These are phyloP conservation scores for Dryobotodes eremita DNA, from an alignment of 2,888 invertebrate species.

Conservation along the genomic window DNA sequence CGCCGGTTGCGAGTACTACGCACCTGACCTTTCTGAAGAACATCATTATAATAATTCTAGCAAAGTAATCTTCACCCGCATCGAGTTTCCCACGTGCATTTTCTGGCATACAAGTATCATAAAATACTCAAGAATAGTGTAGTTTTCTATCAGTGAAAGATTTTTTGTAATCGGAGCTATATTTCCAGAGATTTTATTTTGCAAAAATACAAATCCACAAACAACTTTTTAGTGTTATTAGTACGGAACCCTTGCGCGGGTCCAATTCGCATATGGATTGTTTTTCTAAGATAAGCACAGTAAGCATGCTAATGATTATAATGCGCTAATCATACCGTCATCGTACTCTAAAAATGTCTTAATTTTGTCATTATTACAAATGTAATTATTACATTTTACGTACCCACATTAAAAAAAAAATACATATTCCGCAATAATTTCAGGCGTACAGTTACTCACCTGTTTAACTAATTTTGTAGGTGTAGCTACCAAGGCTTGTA, in stretches of 20 bases:
- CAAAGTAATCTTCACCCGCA: neutral
- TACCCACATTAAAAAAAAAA: constrained; percentile 1
- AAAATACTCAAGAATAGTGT: neutral
- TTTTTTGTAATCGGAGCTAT: neutral
- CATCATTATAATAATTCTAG: neutral
- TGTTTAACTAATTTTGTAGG: constrained; percentile 13
- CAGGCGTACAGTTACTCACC: neutral
- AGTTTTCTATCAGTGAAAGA: neutral
- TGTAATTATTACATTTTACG: neutral
- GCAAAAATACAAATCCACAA: neutral
- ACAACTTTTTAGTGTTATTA: neutral
- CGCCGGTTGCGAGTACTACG: too few relatives aligned
- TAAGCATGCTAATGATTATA: neutral
- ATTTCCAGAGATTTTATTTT: neutral
- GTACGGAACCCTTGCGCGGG: neutral
- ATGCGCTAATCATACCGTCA: neutral
- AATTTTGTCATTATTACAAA: neutral
- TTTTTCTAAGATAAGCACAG: neutral
- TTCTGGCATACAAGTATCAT: neutral
- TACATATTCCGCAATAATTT: constrained; percentile 4
- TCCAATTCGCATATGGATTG: accelerated
- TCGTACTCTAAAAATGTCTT: too few relatives aligned
- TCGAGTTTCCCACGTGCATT: neutral
- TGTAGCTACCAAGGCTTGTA: constrained; percentile 9
- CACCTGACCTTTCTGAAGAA: too few relatives aligned